Conservation (phyloP, 2,113 vertebrate species). For the Misgurnus mizolepis region DNA sequence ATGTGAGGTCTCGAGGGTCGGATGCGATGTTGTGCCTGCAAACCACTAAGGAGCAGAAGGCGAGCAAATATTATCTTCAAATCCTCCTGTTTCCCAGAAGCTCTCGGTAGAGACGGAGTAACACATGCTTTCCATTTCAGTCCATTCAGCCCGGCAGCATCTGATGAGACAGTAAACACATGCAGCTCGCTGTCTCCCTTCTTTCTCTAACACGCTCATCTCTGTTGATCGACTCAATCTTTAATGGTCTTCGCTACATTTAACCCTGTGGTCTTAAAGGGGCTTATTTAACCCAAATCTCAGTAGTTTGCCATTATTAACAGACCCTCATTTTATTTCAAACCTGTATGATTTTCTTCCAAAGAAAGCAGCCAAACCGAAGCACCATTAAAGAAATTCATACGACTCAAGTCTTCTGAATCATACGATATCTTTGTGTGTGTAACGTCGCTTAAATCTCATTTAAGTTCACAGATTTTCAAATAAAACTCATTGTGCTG, state of each 20-base stretch:
- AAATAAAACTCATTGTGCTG: too few relatives aligned
- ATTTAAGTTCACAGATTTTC: too few relatives aligned
- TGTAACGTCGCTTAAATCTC: too few relatives aligned
- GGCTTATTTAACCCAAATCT: background rate
- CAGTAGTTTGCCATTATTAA: background rate
- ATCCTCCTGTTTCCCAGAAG: constrained; percentile 17
- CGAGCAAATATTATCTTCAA: constrained; percentile 19
- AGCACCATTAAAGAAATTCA: too few relatives aligned
- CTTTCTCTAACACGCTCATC: background rate
- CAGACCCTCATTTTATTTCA: background rate
- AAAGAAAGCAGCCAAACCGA: background rate
- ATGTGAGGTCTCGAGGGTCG: background rate
- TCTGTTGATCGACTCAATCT: background rate
- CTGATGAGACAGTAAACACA: constrained; percentile 12
- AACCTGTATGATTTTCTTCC: background rate
- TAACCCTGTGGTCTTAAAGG: background rate
- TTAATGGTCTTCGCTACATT: background rate
- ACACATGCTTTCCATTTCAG: constrained; percentile 25
- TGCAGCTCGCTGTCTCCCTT: background rate
- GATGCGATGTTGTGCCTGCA: background rate
- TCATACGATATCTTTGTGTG: too few relatives aligned
- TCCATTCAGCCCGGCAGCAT: constrained; percentile 9
- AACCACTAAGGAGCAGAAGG: constrained; percentile 15
- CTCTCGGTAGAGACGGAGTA: background rate
- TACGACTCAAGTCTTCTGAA: too few relatives aligned